Base-by-base conservation (phyloP, 2,888 invertebrate species). In the Drepanosiphum platanoidis region DNA sequence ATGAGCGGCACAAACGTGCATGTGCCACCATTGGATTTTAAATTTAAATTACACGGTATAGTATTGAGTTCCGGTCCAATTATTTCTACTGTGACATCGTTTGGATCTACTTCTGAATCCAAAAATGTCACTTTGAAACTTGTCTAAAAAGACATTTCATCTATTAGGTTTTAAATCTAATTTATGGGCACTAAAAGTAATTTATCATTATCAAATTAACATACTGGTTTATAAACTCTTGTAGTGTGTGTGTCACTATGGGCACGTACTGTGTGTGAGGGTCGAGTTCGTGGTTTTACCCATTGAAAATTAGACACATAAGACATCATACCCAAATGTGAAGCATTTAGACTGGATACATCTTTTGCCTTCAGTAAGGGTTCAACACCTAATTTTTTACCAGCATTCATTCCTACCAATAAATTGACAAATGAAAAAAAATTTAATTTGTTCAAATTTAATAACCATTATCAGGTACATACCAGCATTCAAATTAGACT, bases 301-400 rank as follows among this genome's bases (percentile, higher is more conserved):
- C 97, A 96, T 88, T 96, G 95, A 90, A 96, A 95, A 89, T 96
- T 94, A 0, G 98, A 96, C 0, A 96, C 96, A 90, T 98, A 98
- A 0, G 98, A 96, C 99, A 99, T 99, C 86, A 98, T 96, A 15
- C 97, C 98, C 88, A 99, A 92, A 91, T 98, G 98, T 89, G 99
- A 98, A 9, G 97, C 96, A 89, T 98, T 96, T 64, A 94, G 95
- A 89, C 97, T 97, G 61, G 96, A 95, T 94, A 99, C 96, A 89
- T 99, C 98, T 89, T 95, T 95, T 22, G 98, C 95, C 88, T 96
- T 94, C 86, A 99, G 91, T 68, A 98, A 93, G 4, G 97, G 96
- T 88, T 97, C 95, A 1, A 98, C 95, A 68, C 96, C 96, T 90
- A 94, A 89, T 88, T 91, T 91, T 86, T 91, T 90, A 11, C 92